Conservation (phyloP, 2,797 vertebrate genomes). For the Periparus ater region DNA sequence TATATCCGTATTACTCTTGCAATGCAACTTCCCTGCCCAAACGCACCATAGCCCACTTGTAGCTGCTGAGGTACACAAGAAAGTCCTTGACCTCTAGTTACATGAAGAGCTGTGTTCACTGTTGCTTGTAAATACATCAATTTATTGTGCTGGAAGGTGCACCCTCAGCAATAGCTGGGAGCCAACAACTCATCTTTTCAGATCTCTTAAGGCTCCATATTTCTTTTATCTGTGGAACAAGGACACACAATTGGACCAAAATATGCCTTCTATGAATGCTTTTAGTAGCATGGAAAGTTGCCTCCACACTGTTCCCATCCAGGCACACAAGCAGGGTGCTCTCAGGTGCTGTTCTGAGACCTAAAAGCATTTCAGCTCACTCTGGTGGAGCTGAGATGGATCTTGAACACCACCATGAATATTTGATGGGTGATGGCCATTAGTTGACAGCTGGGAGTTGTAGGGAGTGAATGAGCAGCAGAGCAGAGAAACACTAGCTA, state of each 20-base stretch:
- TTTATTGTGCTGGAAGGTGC: background rate
- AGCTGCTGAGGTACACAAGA: background rate
- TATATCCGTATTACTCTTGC: background rate
- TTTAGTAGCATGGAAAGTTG: background rate
- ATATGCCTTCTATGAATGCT: background rate
- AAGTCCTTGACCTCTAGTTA: background rate
- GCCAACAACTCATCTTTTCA: background rate
- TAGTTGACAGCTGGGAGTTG: background rate
- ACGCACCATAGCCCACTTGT: background rate
- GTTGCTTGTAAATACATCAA: background rate
- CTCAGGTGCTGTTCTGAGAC: background rate
- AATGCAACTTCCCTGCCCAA: background rate
- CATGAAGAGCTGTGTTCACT: background rate
- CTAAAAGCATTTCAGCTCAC: background rate
- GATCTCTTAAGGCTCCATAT: background rate
- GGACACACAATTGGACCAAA: background rate
- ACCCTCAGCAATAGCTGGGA: background rate
- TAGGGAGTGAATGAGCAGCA: background rate
- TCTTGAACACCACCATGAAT: background rate
- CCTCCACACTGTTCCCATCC: accelerated
- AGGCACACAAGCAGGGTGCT: background rate
- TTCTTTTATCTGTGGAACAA: background rate
- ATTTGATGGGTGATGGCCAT: background rate
- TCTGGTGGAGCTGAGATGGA: background rate
- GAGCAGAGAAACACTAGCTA: background rate